Evolutionary conservation across 2,888 invertebrate species (phyloP).

Genomic region (Harmothoe impar): DNA sequence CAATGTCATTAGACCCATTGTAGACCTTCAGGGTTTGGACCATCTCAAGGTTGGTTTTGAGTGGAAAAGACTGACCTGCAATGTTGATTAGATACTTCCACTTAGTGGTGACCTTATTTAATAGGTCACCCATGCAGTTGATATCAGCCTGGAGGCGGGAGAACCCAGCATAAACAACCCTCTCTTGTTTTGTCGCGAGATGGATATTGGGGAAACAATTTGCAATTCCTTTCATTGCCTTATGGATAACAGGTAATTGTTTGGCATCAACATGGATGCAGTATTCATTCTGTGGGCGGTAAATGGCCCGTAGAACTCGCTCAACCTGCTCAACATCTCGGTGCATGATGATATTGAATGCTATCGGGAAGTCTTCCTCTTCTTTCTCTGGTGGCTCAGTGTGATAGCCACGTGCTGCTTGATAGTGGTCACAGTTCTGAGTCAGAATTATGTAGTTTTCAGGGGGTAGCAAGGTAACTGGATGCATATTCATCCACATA

Average conservation of each 20-base stretch:
- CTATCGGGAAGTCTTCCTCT: constrained; percentile 77
- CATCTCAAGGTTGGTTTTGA: constrained; percentile 82
- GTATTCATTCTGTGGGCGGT: constrained; percentile 80
- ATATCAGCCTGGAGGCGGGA: constrained; percentile 77
- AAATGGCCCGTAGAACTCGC: constrained; percentile 77
- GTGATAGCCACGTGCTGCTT: constrained; percentile 63
- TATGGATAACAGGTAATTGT: not conserved
- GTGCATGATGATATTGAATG: constrained; percentile 79
- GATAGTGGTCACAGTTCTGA: constrained; percentile 67
- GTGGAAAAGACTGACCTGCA: constrained; percentile 81
- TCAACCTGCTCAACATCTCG: constrained; percentile 78
- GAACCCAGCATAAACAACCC: constrained; percentile 80
- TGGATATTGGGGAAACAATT: constrained; percentile 76
- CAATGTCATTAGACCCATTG: constrained; percentile 82
- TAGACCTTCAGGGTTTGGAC: constrained; percentile 81
- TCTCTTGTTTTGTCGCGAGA: constrained; percentile 78
- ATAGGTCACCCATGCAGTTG: constrained; percentile 81
- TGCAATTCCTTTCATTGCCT: constrained; percentile 48
- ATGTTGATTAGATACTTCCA: constrained; percentile 83
- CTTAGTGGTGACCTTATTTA: constrained; percentile 63
- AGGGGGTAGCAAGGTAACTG: not conserved
- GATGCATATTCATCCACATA: constrained; percentile 24
- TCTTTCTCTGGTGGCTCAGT: constrained; percentile 67
- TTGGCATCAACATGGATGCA: constrained; percentile 81
- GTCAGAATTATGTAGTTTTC: constrained; percentile 1